Evolutionary conservation across 2,113 vertebrate genomes (phyloP).

Genomic region (Ophthalmolycus amberensis): DNA sequence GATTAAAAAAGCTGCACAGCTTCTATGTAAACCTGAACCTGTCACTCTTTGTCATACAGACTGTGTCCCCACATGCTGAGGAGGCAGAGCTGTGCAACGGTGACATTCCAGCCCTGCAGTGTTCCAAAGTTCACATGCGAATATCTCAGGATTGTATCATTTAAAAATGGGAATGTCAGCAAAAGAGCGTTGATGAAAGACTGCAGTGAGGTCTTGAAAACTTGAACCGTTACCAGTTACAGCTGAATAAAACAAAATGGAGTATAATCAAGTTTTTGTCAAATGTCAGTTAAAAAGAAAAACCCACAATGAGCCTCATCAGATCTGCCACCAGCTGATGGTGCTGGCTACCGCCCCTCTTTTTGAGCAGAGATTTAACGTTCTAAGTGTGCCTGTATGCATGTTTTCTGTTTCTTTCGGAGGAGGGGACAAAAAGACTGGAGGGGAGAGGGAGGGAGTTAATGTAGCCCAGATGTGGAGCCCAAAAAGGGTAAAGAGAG

Average conservation of each 20-base stretch:
- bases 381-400: background rate
- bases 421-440: background rate
- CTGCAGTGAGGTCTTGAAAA: background rate
- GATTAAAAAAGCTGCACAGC: constrained; percentile 17
- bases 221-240: background rate
- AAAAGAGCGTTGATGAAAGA: background rate
- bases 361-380: background rate
- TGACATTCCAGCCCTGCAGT: background rate
- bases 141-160: background rate
- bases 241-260: constrained; percentile 13
- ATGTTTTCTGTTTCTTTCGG: background rate
- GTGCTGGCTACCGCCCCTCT: background rate
- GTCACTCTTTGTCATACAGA: constrained; percentile 61
- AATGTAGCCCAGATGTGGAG: constrained; percentile 62
- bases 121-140: background rate
- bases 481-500: constrained; percentile 24
- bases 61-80: constrained; percentile 66
- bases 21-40: constrained; percentile 40
- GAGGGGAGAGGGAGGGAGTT: background rate
- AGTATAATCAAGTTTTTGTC: background rate
- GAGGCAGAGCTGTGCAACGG: constrained; percentile 12
- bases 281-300: constrained; percentile 3
- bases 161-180: background rate
- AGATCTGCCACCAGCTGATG: background rate
- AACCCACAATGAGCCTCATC: background rate